A percentile compares a stretch with the other conserved stretches of the same genome.
phyloP scores from a whole-genome alignment of 2,797 vertebrate genomes.

The Sciurus vulgaris region DNA sequence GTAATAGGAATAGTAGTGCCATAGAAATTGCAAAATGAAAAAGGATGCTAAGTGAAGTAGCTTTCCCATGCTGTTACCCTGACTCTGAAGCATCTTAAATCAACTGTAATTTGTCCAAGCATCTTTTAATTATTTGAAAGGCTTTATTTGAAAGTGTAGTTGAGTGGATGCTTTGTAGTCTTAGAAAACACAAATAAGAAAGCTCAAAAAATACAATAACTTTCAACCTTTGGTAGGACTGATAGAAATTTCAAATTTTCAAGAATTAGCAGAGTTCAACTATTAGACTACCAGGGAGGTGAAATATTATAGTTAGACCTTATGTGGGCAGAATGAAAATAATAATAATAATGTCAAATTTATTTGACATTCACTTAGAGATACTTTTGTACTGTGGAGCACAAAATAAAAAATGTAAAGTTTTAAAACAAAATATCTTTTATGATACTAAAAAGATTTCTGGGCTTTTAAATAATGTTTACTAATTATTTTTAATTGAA shows the following conservation, averaged over 20 bases:
- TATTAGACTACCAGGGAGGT: neutral
- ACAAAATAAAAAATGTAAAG: neutral
- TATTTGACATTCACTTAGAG: neutral
- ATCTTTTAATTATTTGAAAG: constrained; percentile 18
- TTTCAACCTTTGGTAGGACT: neutral
- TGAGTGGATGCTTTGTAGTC: constrained; percentile 31
- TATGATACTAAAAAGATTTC: neutral
- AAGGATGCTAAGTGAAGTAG: neutral
- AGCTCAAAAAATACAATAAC: neutral
- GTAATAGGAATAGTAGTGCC: neutral
- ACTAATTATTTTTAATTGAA: constrained; percentile 4
- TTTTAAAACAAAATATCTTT: constrained; percentile 34
- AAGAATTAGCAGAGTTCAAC: neutral
- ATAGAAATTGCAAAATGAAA: constrained; percentile 40
- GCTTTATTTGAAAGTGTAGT: neutral
- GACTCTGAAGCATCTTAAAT: constrained; percentile 16
- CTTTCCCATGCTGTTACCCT: neutral
- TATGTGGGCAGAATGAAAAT: neutral
- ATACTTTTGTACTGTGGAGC: neutral
- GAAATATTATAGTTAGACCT: neutral
- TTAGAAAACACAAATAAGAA: constrained; percentile 10
- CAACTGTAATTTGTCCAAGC: neutral
- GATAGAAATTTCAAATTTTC: neutral
- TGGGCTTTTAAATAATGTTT: neutral
- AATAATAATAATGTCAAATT: neutral